Conservation (phyloP, 2,888 invertebrate genomes). For the Thymelicus sylvestris region DNA sequence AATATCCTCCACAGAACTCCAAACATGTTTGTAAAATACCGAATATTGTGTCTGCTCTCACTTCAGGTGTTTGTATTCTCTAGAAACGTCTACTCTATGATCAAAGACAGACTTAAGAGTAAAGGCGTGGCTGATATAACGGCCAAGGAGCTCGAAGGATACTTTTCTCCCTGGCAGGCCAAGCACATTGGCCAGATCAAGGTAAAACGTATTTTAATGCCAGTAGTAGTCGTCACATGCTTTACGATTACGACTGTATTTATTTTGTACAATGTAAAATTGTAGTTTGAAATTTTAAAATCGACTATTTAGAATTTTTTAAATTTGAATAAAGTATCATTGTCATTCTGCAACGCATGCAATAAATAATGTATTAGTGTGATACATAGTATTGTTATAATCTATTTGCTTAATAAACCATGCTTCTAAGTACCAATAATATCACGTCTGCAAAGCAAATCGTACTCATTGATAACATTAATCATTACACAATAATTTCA, state of each 20-base stretch:
- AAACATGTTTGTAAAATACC: constrained; percentile 43
- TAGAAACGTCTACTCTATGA: constrained; percentile 91
- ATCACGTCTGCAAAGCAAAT: neutral
- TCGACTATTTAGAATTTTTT: too few relatives aligned
- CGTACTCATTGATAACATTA: neutral
- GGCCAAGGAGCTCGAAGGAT: constrained; percentile 90
- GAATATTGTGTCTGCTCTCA: constrained; percentile 75
- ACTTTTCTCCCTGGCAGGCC: constrained; percentile 94
- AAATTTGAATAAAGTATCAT: neutral
- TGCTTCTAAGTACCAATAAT: neutral
- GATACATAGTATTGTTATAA: neutral
- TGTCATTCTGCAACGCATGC: neutral
- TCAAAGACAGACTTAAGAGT: constrained; percentile 92
- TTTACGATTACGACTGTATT: neutral
- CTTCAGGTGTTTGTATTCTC: constrained; percentile 95
- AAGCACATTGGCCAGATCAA: constrained; percentile 92
- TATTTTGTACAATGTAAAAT: neutral
- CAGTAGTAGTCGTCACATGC: constrained; percentile 11
- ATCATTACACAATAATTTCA: neutral
- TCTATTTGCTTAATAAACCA: neutral
- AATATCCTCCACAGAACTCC: constrained; percentile 34
- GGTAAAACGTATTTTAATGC: constrained; percentile 61
- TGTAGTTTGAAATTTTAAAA: neutral
- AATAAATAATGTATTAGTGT: too few relatives aligned
- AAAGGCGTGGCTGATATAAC: constrained; percentile 91